Base-by-base conservation (phyloP, 2,113 vertebrate genomes). In the Spheniscus mendiculus region DNA sequence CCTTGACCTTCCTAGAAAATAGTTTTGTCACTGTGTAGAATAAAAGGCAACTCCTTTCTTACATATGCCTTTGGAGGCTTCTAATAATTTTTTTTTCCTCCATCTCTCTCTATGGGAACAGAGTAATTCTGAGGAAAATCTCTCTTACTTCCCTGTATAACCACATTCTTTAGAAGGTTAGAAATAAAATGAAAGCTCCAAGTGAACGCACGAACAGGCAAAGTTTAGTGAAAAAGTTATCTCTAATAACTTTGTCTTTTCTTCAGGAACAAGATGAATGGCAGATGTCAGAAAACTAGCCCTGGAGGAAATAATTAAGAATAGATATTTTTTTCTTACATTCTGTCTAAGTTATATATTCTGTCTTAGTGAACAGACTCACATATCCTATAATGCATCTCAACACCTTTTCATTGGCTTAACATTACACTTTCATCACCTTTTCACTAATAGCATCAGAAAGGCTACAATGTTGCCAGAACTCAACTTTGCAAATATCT, bases 161-260 rank as follows among this genome's bases (percentile, higher is more conserved):
- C 5, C 5, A 29, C 11, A 42, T 63, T 86, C 5, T 4, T 67
- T 73, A 55, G 29, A 77, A 73, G 18, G 16, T 93, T 40, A 70
- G 30, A 80, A 67, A 86, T 16, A 88, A 83, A 81, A 50, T 4
- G 58, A 73, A 79, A 58, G 26, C 23, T 65, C 76, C 15, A 65
- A 69, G 45, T 63, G 8, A 76, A 38, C 8, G 8, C 23, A 65
- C 0, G 1, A 61, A 6, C 18, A 61, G 34, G 5, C 2, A n/a
- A 66, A 56, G 1, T 66, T 81, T 89, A 70, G 36, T 70, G 50
- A 58, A 89, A 87, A 74, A 30, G 0, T 19, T 67, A 5, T 47
- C 20, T 70, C 13, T 59, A 52, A 66, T 40, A 61, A 61, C 2
- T 0, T 9, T 70, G 19, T 38, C 17, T 69, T 81, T 91, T 72